These are phyloP conservation scores for Macaca fascicularis DNA, from an alignment of 2,113 vertebrate species.

Conservation along the genomic window DNA sequence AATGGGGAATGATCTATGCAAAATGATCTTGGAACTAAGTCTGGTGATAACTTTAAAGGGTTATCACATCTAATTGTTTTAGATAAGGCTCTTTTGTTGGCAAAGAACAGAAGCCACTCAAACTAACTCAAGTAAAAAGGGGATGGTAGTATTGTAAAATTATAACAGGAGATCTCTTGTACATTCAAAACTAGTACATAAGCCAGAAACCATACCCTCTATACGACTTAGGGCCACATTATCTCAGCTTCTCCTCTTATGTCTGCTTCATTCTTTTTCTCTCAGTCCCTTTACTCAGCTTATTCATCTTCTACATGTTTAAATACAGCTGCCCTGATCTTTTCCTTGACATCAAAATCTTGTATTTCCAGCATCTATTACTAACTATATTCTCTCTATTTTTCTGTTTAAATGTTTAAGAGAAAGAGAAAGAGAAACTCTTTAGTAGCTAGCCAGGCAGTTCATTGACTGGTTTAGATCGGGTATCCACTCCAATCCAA, in stretches of 20 bases:
- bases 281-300: not conserved
- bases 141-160: not conserved
- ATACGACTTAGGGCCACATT: not conserved
- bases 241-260: not conserved
- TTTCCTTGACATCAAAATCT: constrained; percentile 24
- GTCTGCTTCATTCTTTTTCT: not conserved
- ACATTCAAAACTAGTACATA: constrained; percentile 19
- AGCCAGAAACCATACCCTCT: not conserved
- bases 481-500: not conserved
- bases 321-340: not conserved
- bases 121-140: constrained; percentile 10
- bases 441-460: not conserved
- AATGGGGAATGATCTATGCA: not conserved
- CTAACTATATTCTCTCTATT: not conserved
- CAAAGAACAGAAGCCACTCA: constrained; percentile 7
- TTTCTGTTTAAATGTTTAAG: constrained; percentile 15
- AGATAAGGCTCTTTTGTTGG: constrained; percentile 23
- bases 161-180: not conserved
- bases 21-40: constrained; percentile 42
- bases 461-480: not conserved
- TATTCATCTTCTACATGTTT: not conserved
- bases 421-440: constrained; percentile 19
- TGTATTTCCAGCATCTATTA: constrained; percentile 4
- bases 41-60: constrained; percentile 1
- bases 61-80: not conserved